phyloP scores from a whole-genome alignment of 2,888 invertebrate species.

The Gerris lacustris region DNA sequence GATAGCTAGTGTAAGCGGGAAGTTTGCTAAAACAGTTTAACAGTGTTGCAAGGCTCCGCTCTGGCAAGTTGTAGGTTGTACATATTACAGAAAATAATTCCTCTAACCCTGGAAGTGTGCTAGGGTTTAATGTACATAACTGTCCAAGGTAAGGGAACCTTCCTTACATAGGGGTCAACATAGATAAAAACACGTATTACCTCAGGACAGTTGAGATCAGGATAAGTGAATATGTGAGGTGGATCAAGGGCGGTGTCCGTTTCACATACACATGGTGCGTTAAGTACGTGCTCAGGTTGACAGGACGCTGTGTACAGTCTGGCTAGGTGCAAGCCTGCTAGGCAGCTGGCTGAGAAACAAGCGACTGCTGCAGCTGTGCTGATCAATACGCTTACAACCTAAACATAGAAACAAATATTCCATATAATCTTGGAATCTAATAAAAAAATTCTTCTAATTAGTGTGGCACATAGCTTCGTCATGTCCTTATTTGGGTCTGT shows the following conservation, averaged over 20 bases:
- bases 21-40: no score
- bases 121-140: no score
- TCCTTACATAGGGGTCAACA: no score
- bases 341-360: conserved; percentile 37
- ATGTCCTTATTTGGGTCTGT: no score
- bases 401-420: conserved; percentile 25
- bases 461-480: no score
- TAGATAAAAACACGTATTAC: conserved; percentile 15
- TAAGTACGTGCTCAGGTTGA: conserved; percentile 35
- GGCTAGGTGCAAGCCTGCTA: conserved; percentile 38
- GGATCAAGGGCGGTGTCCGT: conserved; percentile 20
- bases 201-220: conserved; percentile 40
- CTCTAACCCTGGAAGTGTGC: no score
- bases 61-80: no score
- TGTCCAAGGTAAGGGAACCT: no score
- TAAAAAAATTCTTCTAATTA: background rate
- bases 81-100: no score
- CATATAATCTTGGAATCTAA: background rate
- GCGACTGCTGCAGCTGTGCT: conserved; percentile 37
- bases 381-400: conserved; percentile 38
- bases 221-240: conserved; percentile 32
- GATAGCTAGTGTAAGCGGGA: no score
- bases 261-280: conserved; percentile 38
- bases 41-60: no score
- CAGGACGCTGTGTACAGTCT: conserved; percentile 37